Evolutionary conservation across 2,113 vertebrate genomes (phyloP).

Genomic region (Muntiacus muntjak): DNA sequence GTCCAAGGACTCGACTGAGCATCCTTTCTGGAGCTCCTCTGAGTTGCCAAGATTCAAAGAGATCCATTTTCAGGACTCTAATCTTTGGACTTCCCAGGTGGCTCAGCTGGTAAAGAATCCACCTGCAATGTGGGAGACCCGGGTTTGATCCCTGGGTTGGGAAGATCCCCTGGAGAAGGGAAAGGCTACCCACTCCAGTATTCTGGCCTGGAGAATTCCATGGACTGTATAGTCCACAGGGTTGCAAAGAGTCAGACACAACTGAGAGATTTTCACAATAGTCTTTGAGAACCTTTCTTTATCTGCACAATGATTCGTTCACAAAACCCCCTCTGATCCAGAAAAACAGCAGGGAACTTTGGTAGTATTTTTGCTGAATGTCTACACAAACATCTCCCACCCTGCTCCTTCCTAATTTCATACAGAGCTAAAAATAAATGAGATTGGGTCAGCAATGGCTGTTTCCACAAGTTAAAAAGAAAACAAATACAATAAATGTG

Average conservation of each 20-base stretch:
- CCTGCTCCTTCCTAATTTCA: background rate
- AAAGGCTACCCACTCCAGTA: background rate
- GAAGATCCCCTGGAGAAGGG: background rate
- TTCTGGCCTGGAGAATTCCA: background rate
- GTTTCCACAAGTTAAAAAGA: background rate
- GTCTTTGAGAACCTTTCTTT: background rate
- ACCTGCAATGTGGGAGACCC: background rate
- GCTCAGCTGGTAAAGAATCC: background rate
- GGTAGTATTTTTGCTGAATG: background rate
- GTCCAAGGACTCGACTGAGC: background rate
- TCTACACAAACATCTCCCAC: background rate
- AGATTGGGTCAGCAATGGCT: background rate
- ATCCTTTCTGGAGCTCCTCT: background rate
- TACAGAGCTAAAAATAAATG: background rate
- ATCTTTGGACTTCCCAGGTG: background rate
- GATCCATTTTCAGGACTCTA: background rate
- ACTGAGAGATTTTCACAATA: background rate
- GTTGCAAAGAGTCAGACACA: background rate
- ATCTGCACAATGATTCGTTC: background rate
- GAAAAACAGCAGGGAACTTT: background rate
- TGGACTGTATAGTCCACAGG: background rate
- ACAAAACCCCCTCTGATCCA: background rate
- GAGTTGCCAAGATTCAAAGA: background rate
- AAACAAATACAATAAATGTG: background rate
- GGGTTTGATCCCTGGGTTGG: background rate